Percentiles rank a stretch among this genome's conserved stretches.
These are phyloP conservation scores for Dicentrarchus labrax DNA, from an alignment of 2,113 vertebrate genomes.

Conservation along the genomic window DNA sequence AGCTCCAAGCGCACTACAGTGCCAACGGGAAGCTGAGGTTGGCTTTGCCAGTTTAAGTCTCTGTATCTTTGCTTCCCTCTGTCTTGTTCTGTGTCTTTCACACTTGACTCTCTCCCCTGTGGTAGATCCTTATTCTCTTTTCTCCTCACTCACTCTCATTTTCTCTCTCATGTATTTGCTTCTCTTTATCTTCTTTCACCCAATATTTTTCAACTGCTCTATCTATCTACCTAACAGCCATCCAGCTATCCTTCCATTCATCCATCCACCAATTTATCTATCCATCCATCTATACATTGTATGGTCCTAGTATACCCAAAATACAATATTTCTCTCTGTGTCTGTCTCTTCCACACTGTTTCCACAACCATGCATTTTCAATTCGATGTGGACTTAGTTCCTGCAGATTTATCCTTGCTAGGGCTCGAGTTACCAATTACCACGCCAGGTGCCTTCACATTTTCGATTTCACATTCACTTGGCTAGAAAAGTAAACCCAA, in stretches of 20 bases:
- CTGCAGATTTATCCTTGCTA: slow-evolving; percentile 56
- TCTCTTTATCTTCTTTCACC: neutral
- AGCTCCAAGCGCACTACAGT: slow-evolving; percentile 46
- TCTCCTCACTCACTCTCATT: neutral
- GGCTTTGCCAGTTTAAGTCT: slow-evolving; percentile 51
- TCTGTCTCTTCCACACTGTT: slow-evolving; percentile 21
- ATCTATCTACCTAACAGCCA: slow-evolving; percentile 22
- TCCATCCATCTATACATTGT: neutral
- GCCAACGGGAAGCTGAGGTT: slow-evolving; percentile 41
- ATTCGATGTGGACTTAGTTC: slow-evolving; percentile 68
- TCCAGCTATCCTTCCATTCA: slow-evolving; percentile 6
- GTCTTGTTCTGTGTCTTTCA: slow-evolving; percentile 44
- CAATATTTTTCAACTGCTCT: slow-evolving; percentile 7
- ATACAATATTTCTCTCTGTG: slow-evolving; percentile 6
- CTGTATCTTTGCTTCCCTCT: slow-evolving; percentile 19
- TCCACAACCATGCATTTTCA: slow-evolving; percentile 57
- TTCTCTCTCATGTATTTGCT: neutral
- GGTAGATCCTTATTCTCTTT: slow-evolving; percentile 16
- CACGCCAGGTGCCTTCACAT: slow-evolving; percentile 51
- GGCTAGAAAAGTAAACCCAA: slow-evolving; percentile 54
- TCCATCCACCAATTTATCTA: slow-evolving; percentile 13
- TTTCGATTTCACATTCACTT: slow-evolving; percentile 63
- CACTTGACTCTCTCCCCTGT: slow-evolving; percentile 33
- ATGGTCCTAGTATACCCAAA: neutral
- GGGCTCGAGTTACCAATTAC: slow-evolving; percentile 55